These are phyloP conservation scores for Germaria angustata DNA, from an alignment of 2,888 invertebrate species.

Conservation along the genomic window DNA sequence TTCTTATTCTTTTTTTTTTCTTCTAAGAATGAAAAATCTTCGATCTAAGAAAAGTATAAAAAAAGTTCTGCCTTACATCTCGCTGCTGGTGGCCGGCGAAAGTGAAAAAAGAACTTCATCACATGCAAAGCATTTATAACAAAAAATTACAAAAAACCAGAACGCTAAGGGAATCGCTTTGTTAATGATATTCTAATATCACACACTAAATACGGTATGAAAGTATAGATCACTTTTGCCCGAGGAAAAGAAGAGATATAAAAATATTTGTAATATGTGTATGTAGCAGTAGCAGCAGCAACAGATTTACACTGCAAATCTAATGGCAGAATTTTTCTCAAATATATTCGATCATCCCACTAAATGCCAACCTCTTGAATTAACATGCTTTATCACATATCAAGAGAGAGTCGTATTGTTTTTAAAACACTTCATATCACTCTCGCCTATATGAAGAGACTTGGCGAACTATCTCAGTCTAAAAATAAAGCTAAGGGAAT, in stretches of 20 bases:
- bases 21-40: background rate
- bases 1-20: slow-evolving; percentile 3
- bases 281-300: background rate
- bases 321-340: background rate
- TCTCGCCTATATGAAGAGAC: slow-evolving; percentile 45
- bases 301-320: background rate
- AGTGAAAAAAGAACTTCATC: slow-evolving; percentile 23
- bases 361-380: slow-evolving; percentile 47
- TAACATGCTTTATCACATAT: slow-evolving; percentile 16
- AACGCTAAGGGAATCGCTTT: slow-evolving; percentile 66
- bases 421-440: slow-evolving; percentile 31
- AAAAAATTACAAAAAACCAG: slow-evolving; percentile 57
- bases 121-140: slow-evolving; percentile 9
- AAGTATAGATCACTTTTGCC: background rate
- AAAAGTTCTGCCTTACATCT: background rate
- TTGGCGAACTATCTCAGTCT: slow-evolving; percentile 50
- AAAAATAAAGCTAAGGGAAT: slow-evolving; percentile 67
- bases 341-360: background rate
- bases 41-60: background rate
- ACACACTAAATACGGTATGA: too few relatives aligned
- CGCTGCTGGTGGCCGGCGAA: too few relatives aligned
- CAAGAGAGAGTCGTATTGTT: slow-evolving; percentile 55
- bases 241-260: too few relatives aligned
- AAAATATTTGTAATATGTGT: too few relatives aligned
- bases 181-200: slow-evolving; percentile 3